Evolutionary conservation across 2,113 vertebrate species (phyloP), one percentile per base, ranked within the genome.

Genomic region (Phrynocephalus versicolor): DNA sequence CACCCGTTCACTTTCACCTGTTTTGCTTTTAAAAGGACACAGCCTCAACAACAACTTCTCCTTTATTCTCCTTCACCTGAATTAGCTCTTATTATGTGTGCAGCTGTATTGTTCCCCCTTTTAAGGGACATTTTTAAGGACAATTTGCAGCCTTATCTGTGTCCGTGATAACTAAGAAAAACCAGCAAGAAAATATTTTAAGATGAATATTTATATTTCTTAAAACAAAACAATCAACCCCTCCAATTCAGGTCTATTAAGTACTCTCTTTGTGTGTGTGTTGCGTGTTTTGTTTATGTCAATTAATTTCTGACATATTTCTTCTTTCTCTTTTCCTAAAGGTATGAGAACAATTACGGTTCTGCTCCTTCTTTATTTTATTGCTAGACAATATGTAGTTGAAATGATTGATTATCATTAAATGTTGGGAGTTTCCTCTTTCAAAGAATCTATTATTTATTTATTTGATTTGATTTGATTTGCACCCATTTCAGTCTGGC

Each of bases 21-120:
- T 39, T 88, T 90, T 75, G 87, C 83, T 90, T 94, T 89, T 72
- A 86, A 90, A 94, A 91, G n/a, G 65, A 87, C 37, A 92, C 81
- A 90, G 85, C 85, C 79, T 87, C 89, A 89, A 80, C 67, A 88
- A 88, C 39, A 79, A 81, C 87, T 89, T 88, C 83, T 87, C 84
- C 69, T 84, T 83, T 82, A n/a, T 81, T 41, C n/a, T 72, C 88
- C 81, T 91, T 90, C 86, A 91, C 90, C 89, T 94, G 45, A 92
- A 82, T 93, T 92, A 89, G 89, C 73, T 89, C 80, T 84, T 87
- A 88, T 93, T 90, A 88, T 74, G 65, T 84, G 88, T 80, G 78
- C 84, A 90, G 90, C 88, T 84, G 91, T 85, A 85, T 60, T 83
- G 41, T 60, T 89, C 75, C 76, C 89, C 94, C 91, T 81, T 88